These are phyloP conservation scores for Trichonephila clavipes DNA, from an alignment of 1,140 invertebrate genomes.

Conservation along the genomic window DNA sequence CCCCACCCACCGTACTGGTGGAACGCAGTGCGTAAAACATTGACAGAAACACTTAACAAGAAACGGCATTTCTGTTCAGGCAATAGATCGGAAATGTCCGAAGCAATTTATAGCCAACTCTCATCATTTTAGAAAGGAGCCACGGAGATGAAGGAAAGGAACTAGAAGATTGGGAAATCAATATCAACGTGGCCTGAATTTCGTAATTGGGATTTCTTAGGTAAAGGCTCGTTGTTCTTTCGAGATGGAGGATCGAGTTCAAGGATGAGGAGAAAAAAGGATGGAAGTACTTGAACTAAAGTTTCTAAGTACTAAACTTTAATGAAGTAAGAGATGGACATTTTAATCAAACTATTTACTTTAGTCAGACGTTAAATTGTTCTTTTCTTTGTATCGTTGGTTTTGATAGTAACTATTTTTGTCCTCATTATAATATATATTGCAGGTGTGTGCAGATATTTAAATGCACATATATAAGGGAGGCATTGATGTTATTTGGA, in stretches of 20 bases:
- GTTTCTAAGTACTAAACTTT: not conserved
- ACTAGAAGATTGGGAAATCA: conserved; percentile 47
- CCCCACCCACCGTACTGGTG: not conserved
- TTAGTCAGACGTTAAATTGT: no score
- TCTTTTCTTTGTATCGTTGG: no score
- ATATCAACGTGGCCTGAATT: conserved; percentile 62
- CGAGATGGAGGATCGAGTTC: not conserved
- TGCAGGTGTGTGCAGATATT: no score
- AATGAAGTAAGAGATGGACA: not conserved
- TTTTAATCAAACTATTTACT: not conserved
- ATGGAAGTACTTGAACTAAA: not conserved
- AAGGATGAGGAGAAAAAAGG: not conserved
- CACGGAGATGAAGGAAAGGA: not conserved
- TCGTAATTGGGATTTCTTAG: conserved; percentile 54
- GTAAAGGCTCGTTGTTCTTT: conserved; percentile 31
- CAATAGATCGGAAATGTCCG: conserved; percentile 67
- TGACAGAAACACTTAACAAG: conserved; percentile 62
- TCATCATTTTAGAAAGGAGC: conserved; percentile 37
- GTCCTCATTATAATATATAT: no score
- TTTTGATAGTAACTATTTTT: no score
- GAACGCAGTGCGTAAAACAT: conserved; percentile 13
- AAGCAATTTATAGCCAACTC: conserved; percentile 65
- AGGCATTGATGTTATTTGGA: no score
- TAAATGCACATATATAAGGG: no score
- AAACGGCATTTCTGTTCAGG: conserved; percentile 52